Percentiles rank a stretch among this genome's conserved stretches.
Evolutionary conservation across 2,113 vertebrate species (phyloP).

Genomic region (Urocitellus parryii): DNA sequence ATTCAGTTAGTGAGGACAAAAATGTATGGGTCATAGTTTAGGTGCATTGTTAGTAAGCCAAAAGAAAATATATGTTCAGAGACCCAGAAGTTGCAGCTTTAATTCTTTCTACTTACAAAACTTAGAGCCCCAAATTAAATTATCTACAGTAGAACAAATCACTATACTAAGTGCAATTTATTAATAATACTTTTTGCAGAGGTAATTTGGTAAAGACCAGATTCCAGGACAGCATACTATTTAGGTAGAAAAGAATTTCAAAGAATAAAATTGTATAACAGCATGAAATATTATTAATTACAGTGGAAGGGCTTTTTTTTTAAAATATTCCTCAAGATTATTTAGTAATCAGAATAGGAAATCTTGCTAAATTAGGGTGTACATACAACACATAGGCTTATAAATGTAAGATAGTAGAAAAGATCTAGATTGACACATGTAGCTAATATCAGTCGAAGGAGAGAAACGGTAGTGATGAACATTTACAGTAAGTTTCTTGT

Average conservation of each 20-base stretch:
- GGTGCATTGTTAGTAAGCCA: background rate
- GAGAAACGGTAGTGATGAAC: background rate
- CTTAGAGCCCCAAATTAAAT: background rate
- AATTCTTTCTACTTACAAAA: background rate
- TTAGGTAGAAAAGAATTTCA: background rate
- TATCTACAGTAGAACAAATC: background rate
- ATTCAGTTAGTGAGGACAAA: background rate
- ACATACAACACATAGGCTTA: background rate
- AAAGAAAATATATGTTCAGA: slow-evolving; percentile 27
- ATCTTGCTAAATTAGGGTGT: background rate
- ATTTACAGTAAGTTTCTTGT: background rate
- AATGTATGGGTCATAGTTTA: background rate
- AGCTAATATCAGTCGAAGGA: background rate
- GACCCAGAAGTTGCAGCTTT: background rate
- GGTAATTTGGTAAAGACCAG: background rate
- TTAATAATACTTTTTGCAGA: slow-evolving; percentile 14
- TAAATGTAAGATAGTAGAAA: background rate
- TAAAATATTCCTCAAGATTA: background rate
- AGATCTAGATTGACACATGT: background rate
- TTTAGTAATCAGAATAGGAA: background rate
- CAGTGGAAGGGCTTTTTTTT: background rate
- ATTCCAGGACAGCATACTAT: background rate
- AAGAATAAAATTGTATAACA: background rate
- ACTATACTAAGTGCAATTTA: background rate
- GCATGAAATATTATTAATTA: background rate